Conservation (phyloP, 2,113 vertebrate species). For the Pungitius pungitius region DNA sequence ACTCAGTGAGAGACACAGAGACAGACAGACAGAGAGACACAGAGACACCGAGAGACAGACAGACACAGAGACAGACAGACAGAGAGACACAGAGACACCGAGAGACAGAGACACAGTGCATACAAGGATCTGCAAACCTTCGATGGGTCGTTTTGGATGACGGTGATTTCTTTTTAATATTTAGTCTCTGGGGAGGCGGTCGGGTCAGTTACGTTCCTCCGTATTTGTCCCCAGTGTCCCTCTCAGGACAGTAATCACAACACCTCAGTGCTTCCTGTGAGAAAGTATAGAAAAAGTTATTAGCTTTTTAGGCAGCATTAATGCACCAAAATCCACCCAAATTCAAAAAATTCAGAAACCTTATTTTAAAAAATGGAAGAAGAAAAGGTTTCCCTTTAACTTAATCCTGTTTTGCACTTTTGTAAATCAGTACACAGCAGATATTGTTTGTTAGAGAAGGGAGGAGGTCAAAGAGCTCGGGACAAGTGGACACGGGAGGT, state of each 20-base stretch:
- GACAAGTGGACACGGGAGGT: neutral
- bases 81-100: neutral
- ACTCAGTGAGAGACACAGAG: conserved; percentile 44
- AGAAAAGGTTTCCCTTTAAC: neutral
- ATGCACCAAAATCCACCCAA: neutral
- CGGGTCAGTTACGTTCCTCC: neutral
- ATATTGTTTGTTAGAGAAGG: neutral
- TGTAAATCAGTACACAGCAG: neutral
- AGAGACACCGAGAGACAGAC: conserved; percentile 28
- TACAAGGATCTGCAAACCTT: neutral
- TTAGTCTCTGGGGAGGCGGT: neutral
- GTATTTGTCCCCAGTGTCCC: neutral
- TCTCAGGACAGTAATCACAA: neutral
- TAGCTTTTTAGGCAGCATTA: neutral
- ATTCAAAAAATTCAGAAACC: too few species aligned
- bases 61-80: conserved; percentile 14
- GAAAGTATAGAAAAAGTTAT: neutral
- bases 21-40: conserved; percentile 26
- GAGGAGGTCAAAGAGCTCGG: neutral
- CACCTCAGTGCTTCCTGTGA: neutral
- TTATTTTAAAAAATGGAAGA: neutral
- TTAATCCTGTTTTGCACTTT: neutral
- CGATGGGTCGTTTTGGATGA: neutral
- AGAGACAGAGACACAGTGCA: conserved; percentile 19
- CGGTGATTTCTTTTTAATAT: neutral